Percentiles rank a stretch among this genome's conserved stretches.
Evolutionary conservation across 2,888 invertebrate genomes (phyloP).

Genomic region (Cremastinae sp.): DNA sequence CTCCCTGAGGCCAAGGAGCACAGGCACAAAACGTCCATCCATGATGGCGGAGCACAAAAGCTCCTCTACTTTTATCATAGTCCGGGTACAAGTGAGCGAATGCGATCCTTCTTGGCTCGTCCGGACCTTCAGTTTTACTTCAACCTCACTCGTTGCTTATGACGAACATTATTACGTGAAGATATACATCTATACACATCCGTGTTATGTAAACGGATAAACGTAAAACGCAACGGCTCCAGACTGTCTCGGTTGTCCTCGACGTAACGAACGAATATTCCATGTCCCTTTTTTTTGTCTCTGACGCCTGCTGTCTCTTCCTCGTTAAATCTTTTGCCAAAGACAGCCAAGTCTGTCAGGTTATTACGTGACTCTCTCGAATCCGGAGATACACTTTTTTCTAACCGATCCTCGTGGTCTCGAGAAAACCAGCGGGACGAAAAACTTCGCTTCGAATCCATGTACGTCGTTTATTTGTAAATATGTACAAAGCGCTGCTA

Average conservation of each 20-base stretch:
- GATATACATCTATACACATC: conserved; percentile 6
- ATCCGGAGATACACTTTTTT: background rate
- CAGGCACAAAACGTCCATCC: conserved; percentile 48
- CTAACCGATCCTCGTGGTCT: no score
- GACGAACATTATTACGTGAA: conserved; percentile 50
- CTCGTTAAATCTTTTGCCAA: conserved; percentile 42
- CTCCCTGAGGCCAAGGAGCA: conserved; percentile 50
- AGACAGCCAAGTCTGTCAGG: conserved; percentile 36
- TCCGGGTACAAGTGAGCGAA: conserved; percentile 31
- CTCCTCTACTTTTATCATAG: conserved; percentile 53
- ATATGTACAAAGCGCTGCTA: no score
- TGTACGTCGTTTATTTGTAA: no score
- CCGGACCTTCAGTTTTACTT: conserved; percentile 48
- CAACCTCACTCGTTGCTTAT: conserved; percentile 41
- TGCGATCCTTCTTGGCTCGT: conserved; percentile 38
- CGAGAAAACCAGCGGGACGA: no score
- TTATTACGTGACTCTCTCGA: conserved; percentile 26
- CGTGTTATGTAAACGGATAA: background rate
- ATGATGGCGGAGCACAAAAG: conserved; percentile 17
- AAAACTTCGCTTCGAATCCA: no score
- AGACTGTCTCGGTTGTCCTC: conserved; percentile 30
- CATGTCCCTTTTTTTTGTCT: background rate
- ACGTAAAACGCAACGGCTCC: conserved; percentile 17
- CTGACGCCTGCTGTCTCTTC: conserved; percentile 19
- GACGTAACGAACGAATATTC: conserved; percentile 39